Conservation (phyloP, 2,888 invertebrate species). For the Ephialtes manifestator region DNA sequence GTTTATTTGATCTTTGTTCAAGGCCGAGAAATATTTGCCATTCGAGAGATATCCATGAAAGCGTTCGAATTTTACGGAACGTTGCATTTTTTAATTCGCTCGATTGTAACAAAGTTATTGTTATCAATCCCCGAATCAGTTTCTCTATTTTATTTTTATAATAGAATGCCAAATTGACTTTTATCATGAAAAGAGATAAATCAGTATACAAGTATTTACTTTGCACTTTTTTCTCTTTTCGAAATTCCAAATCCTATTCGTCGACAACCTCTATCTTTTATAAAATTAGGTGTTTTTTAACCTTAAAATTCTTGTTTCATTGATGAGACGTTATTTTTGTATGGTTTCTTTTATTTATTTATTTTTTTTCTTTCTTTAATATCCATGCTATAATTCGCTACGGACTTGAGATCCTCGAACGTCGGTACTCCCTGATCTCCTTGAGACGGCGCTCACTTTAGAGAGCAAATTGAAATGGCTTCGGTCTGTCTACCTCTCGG, state of each 20-base stretch:
- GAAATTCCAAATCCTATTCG: neutral
- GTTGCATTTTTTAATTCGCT: no score
- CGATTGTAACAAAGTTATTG: no score
- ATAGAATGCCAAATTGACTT: no score
- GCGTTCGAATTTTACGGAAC: no score
- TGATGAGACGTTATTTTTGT: neutral
- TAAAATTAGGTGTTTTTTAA: neutral
- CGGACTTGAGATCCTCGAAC: neutral
- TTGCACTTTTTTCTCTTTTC: no score
- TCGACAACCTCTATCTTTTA: neutral
- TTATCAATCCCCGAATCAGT: no score
- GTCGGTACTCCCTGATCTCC: constrained; percentile 78
- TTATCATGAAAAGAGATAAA: no score
- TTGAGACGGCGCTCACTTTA: constrained; percentile 74
- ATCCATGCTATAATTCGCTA: neutral
- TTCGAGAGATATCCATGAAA: no score
- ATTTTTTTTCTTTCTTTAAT: neutral
- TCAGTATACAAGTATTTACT: no score
- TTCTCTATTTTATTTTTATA: no score
- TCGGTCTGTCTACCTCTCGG: constrained; percentile 65
- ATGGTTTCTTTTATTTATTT: no score
- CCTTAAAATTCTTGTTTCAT: neutral
- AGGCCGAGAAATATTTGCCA: no score
- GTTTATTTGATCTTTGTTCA: neutral
- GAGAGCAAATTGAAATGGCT: constrained; percentile 69